Evolutionary conservation across 2,113 vertebrate genomes (phyloP).

Genomic region (Apodemus sylvaticus): DNA sequence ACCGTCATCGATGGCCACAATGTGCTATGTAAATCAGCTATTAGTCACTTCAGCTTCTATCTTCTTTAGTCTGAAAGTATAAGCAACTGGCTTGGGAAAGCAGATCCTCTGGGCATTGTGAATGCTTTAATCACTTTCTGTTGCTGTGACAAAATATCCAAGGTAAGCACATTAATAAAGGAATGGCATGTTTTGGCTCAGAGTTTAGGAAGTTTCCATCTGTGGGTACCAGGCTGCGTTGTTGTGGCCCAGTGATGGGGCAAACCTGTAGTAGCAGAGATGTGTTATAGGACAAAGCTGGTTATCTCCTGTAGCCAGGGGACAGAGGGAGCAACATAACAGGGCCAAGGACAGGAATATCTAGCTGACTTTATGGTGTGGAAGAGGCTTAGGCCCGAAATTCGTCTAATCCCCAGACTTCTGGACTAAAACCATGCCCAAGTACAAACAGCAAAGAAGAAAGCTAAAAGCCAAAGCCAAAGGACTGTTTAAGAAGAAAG

Average conservation of each 20-base stretch:
- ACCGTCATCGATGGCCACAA: neutral
- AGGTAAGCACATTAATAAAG: neutral
- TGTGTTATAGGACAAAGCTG: neutral
- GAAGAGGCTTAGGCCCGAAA: constrained; percentile 45
- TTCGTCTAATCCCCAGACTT: constrained; percentile 22
- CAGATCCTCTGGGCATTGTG: neutral
- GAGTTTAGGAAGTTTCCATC: neutral
- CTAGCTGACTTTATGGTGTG: neutral
- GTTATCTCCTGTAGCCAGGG: neutral
- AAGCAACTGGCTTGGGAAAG: neutral
- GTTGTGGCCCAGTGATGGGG: neutral
- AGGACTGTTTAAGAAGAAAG: constrained; percentile 33
- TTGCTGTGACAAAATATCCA: neutral
- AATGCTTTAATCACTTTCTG: neutral
- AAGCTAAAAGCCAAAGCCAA: constrained; percentile 77
- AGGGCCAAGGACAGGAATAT: neutral
- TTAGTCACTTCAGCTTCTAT: neutral
- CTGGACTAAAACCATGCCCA: constrained; percentile 83
- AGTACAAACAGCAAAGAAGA: constrained; percentile 73
- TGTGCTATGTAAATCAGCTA: neutral
- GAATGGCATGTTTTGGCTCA: neutral
- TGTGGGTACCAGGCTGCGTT: neutral
- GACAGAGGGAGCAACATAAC: neutral
- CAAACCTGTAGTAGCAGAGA: neutral
- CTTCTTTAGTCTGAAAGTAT: neutral